A percentile compares a stretch with the other conserved stretches of the same genome.
phyloP scores from a whole-genome alignment of 2,797 vertebrate genomes.

The Phalloptychus januarius region DNA sequence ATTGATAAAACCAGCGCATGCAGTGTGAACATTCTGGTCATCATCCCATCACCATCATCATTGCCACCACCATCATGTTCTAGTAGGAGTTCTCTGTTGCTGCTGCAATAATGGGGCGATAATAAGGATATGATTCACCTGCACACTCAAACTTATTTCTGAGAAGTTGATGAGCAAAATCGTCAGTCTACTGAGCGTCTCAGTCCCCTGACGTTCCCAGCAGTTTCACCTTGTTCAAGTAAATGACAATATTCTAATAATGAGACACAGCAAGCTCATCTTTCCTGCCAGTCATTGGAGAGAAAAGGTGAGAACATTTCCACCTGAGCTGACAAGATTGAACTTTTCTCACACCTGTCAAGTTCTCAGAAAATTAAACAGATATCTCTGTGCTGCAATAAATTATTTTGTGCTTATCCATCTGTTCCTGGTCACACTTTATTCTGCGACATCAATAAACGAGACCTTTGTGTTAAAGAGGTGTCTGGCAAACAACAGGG shows the following conservation, averaged over 20 bases:
- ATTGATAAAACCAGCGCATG: background rate
- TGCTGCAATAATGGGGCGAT: background rate
- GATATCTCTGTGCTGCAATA: background rate
- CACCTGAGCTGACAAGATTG: background rate
- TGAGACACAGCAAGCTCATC: background rate
- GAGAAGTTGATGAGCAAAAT: constrained; percentile 9
- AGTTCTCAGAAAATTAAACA: constrained; percentile 6
- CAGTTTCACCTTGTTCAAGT: constrained; percentile 13
- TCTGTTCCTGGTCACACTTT: constrained; percentile 20
- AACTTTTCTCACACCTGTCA: constrained; percentile 34
- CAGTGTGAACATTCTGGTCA: constrained; percentile 10
- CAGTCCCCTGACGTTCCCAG: background rate
- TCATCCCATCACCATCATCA: background rate
- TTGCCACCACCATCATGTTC: background rate
- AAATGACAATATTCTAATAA: constrained; percentile 18
- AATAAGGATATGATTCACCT: constrained; percentile 6
- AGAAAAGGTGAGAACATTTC: constrained; percentile 12
- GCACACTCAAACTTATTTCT: background rate
- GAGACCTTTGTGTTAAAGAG: constrained; percentile 24
- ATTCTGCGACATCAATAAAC: constrained; percentile 20
- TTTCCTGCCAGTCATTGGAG: constrained; percentile 2
- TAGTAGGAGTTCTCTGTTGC: background rate
- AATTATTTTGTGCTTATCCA: constrained; percentile 10
- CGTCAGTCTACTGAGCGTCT: background rate
- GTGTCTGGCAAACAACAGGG: constrained; percentile 25